phyloP scores from a whole-genome alignment of 2,113 vertebrate species.

The Albula goreensis region DNA sequence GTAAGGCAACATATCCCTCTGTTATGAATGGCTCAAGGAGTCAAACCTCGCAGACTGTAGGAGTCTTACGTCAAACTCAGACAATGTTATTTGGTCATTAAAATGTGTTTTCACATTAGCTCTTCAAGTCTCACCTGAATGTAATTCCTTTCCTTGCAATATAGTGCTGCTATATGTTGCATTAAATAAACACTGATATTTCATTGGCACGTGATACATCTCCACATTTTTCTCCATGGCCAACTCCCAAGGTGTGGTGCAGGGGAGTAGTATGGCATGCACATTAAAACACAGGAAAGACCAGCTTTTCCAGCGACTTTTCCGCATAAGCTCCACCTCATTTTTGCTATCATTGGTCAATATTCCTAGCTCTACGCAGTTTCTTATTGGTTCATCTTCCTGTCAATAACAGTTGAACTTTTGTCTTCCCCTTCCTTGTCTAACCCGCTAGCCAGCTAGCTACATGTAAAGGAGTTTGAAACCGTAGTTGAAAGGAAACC shows the following conservation, averaged over 20 bases:
- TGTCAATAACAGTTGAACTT: slow-evolving; percentile 50
- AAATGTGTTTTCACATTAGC: neutral
- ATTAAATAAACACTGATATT: neutral
- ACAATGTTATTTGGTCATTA: neutral
- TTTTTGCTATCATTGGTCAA: slow-evolving; percentile 43
- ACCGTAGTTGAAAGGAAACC: slow-evolving; percentile 33
- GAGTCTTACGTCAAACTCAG: neutral
- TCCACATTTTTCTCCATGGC: neutral
- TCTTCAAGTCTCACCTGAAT: neutral
- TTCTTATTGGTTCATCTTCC: slow-evolving; percentile 49
- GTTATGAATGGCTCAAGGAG: too few species aligned
- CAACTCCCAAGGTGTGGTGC: slow-evolving; percentile 3
- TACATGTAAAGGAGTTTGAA: slow-evolving; percentile 28
- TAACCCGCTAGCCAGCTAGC: neutral
- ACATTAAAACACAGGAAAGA: slow-evolving; percentile 25
- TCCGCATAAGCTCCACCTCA: slow-evolving; percentile 31
- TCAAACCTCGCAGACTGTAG: too few species aligned
- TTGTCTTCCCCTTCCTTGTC: slow-evolving; percentile 47
- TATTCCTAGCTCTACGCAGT: neutral
- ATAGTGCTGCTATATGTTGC: neutral
- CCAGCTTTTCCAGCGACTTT: slow-evolving; percentile 21
- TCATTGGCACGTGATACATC: neutral
- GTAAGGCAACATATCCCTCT: too few species aligned
- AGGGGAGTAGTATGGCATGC: slow-evolving; percentile 17
- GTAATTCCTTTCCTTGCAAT: neutral